Base-by-base conservation (phyloP, 2,797 vertebrate genomes). In the Adelosebastes latens region DNA sequence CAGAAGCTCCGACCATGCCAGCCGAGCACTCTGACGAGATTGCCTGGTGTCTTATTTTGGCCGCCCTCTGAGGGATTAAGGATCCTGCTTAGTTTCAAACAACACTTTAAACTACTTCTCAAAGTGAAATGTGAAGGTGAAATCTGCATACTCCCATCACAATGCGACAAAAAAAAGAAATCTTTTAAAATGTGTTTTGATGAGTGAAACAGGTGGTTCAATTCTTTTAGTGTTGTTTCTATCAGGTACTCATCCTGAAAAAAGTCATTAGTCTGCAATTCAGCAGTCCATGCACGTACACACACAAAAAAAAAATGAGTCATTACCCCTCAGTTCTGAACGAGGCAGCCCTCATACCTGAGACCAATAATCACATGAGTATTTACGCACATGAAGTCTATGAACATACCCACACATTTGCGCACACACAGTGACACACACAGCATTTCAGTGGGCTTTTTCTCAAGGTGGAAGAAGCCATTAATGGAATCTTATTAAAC, bases 401-500 rank as follows among this genome's bases (percentile, higher is more conserved):
- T 22, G 29, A 60, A 63, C 6, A 53, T 34, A 61, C 36, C 20
- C 25, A 29, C 63, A 72, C 25, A 65, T 31, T 18, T 24, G 5
- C 34, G 5, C 34, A 29, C 72, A 68, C 52, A 71, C 63, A 65
- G 46, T 55, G 36, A 69, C 79, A 84, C 67, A 65, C 27, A 53
- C 77, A 69, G 16, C 61, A 71, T 88, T 87, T 89, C 82, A 83
- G 72, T 69, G 60, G 72, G 74, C 65, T 89, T 89, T 89, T 89
- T 92, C 83, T 89, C 79, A 91, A 93, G 90, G 90, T 90, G 85
- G 88, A 88, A 89, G 86, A 90, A 88, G 71, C 75, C 83, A 83
- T 93, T 92, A 94, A 85, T 76, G 77, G 83, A 92, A 90, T 92
- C 83, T 86, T 88, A 93, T 93, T 92, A 91, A 94, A 93, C 82